Base-by-base conservation (phyloP, 2,888 invertebrate genomes). In the Abrostola triplasia region DNA sequence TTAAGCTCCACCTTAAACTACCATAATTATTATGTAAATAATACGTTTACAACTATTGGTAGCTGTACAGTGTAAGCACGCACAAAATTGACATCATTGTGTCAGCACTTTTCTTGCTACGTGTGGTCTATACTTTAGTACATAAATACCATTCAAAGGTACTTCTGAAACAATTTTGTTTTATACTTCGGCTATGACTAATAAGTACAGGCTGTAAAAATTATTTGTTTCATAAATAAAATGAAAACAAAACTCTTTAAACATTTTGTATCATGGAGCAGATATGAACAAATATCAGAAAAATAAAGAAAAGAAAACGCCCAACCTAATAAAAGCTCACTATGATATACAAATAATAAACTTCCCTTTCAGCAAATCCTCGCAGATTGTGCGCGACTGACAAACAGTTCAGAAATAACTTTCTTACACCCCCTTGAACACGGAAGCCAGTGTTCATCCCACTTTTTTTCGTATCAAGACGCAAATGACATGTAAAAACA, bases 401-500 rank as follows among this genome's bases (percentile, higher is more conserved):
- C 12, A 42, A 44, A 44, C 13, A 44, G 44, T 44, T 44, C 44
- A 44, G 13, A 44, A 44, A 44, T 44, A 44, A 44, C 44, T 44
- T 44, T 41, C 4, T 41, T 44, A 44, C 44, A 44, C 44, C 13
- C 44, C 44, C 44, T 44, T 44, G 44, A 44, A 8, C 44, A 44
- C 44, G 13, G 44, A 44, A 44, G 44, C 44, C 13, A 13, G 44
- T 8, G 44, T 44, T 44, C 44, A 44, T 44, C 44, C 44, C 35
- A 24, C 48, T 36, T 41, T 40, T 37, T n/a, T 35, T 12, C 7
- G 7, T 37, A 59, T 60, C 47, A 60, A 63, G 54, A 58, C 64
- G 42, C 56, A 67, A 68, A 68, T 70, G 61, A 68, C 51, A 70
- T 70, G 70, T 70, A 57, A 67, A 81, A 80, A 77, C 73, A 77